Evolutionary conservation across 1,140 invertebrate genomes (phyloP).

Genomic region (Scaptomyza graminum): DNA sequence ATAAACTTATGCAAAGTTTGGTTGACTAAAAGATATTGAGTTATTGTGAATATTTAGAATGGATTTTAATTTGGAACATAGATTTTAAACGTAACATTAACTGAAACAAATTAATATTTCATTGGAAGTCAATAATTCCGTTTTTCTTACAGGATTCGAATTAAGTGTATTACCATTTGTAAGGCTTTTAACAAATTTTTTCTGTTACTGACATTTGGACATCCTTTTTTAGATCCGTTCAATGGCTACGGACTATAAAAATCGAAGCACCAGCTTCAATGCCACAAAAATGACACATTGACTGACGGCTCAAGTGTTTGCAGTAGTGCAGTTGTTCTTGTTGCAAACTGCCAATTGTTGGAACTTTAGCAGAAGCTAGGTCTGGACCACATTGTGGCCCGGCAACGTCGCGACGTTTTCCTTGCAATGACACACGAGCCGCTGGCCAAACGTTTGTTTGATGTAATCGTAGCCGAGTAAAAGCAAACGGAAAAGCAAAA

Average conservation of each 20-base stretch:
- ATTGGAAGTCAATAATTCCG: no score
- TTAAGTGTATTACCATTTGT: no score
- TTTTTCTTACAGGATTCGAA: no score
- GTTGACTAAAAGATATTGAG: neutral
- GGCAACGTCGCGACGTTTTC: slow-evolving; percentile 2
- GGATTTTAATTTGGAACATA: neutral
- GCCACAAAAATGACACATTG: slow-evolving; percentile 61
- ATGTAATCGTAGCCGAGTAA: slow-evolving; percentile 68
- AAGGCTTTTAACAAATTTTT: neutral
- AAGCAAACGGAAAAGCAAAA: slow-evolving; percentile 47
- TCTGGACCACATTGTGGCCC: slow-evolving; percentile 16
- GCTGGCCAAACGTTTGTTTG: slow-evolving; percentile 68
- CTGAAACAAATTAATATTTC: no score
- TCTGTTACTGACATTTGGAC: neutral
- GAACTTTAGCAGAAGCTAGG: slow-evolving; percentile 3
- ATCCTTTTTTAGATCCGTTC: no score
- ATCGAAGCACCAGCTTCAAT: slow-evolving; percentile 11
- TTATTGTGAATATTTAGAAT: neutral
- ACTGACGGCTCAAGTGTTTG: slow-evolving; percentile 61
- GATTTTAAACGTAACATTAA: no score
- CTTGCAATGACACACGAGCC: slow-evolving; percentile 61
- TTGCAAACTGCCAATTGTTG: slow-evolving; percentile 1
- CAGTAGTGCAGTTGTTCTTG: slow-evolving; percentile 9
- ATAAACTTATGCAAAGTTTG: no score
- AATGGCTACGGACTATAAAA: neutral